Percentiles rank a stretch among this genome's conserved stretches.
These are phyloP conservation scores for Pantala flavescens DNA, from an alignment of 1,140 invertebrate species.

Conservation along the genomic window DNA sequence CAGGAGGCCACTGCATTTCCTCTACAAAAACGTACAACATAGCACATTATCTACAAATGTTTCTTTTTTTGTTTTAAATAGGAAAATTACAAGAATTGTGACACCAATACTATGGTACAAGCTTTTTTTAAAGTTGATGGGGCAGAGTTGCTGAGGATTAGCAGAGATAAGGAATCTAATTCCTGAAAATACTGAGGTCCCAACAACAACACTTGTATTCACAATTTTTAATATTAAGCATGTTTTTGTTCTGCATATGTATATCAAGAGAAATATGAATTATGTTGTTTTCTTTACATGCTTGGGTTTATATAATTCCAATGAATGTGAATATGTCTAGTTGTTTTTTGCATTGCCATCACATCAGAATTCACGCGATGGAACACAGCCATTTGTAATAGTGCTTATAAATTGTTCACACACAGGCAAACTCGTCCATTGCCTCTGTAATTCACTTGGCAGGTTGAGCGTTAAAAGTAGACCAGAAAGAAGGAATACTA, in stretches of 20 bases:
- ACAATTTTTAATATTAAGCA: background rate
- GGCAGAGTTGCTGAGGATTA: background rate
- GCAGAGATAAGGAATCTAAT: background rate
- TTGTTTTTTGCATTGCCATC: slow-evolving; percentile 1
- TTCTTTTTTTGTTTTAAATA: slow-evolving; percentile 7
- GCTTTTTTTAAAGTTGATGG: slow-evolving; percentile 2
- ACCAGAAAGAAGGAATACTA: background rate
- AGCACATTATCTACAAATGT: slow-evolving; percentile 10
- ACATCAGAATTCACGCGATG: background rate
- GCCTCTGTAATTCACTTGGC: background rate
- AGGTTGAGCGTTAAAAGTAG: background rate
- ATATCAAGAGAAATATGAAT: slow-evolving; percentile 6
- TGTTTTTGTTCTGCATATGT: slow-evolving; percentile 1
- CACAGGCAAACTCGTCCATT: background rate
- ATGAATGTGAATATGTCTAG: background rate
- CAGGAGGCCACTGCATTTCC: slow-evolving; percentile 2
- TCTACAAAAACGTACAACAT: slow-evolving; percentile 4
- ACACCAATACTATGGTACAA: slow-evolving; percentile 9
- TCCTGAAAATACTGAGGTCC: slow-evolving; percentile 8
- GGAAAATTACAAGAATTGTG: slow-evolving; percentile 10
- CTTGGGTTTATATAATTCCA: background rate
- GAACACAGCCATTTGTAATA: background rate
- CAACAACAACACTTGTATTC: slow-evolving; percentile 5
- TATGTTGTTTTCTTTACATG: background rate
- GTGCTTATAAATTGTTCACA: background rate